Evolutionary conservation across 2,113 vertebrate genomes (phyloP), one percentile per base, ranked within the genome.

Genomic region (Hemiscyllium ocellatum): DNA sequence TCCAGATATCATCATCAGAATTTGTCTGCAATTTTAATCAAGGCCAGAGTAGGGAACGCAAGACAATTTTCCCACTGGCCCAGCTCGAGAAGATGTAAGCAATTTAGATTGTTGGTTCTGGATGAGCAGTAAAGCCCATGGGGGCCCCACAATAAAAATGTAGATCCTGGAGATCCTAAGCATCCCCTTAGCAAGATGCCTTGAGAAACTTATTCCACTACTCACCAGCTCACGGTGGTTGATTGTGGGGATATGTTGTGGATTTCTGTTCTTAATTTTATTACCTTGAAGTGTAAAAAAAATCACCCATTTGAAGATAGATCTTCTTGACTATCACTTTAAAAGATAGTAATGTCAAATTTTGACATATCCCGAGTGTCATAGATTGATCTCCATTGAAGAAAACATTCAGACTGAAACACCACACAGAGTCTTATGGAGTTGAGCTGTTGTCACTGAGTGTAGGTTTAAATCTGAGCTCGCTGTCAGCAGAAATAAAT

Each of bases 381-480:
- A 61, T 52, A 90, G 26, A 26, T 26, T 89, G 50, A 52, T 56
- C 47, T 24, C 86, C 56, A 29, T 29, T n/a, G 87, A 65, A 90
- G 52, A 17, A 90, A 56, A 13, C 87, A 90, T 90, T 33, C 87
- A 90, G 87, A 29, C 29, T 91, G 61, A 91, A 66, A n/a, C 89
- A 91, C 29, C 89, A 91, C 61, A 66, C 33, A 65, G 29, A 66
- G 29, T 13, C 89, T 90, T 66, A 37, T 37, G 37, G 89, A 91
- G 15, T 56, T 91, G 89, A 91, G 61, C 89, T 91, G 66, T 66
- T 66, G 89, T 91, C 65, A 91, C 56, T 91, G 89, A 91, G 33
- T 22, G 89, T 33, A 66, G n/a, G 89, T n/a, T 91, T 91, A 91
- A 91, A 91, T 91, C 89, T 66, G 56, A 56, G n/a, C 89, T 37